Evolutionary conservation across 1,140 invertebrate genomes (phyloP), one percentile per base, ranked within the genome.

Genomic region (Drosophila rufa): DNA sequence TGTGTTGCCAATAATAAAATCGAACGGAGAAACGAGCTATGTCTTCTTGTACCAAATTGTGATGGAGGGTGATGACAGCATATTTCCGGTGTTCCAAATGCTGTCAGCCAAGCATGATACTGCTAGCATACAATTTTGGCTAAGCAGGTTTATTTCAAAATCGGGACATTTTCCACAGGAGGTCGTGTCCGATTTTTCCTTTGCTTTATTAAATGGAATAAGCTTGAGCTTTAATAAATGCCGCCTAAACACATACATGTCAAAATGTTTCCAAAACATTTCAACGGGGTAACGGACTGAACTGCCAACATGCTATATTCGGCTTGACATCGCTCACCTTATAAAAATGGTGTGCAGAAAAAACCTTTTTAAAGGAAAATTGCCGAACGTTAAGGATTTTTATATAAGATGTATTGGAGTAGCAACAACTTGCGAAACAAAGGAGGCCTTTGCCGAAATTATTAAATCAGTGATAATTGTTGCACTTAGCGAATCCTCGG

Each of bases 121-220:
- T 19, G 42, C 57, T 6, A 59, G 25, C 42, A 59, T 47, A 15
- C 57, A 60, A 33, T 50, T 60, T 6, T 61, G 19, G 30, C 58
- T 61, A 1, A 51, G 58, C 30, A 36, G 58, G 4, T 36, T 50
- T n/a, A 50, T 50, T 1, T 22, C 3, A 2, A 60, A 60, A 50
- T n/a, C 14, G 3, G 45, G 58, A 22, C 9, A 36, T 12, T 60
- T 48, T 48, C 43, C 43, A 22, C 27, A 19, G 27, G 58, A 60
- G 42, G 42, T 33, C 5, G 33, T 56, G 15, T 57, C 14, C 2
- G 55, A 57, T 38, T 57, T 40, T 33, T 57, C 19, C 15, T 12
- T 57, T 19, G 55, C 36, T 6, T 4, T 40, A 0, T n/a, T 57
- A 7, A 40, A 57, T 25, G 55, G 55, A 46, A 51, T 17, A 51